Evolutionary conservation across 2,797 vertebrate species (phyloP).

Genomic region (Nyctalus aviator): DNA sequence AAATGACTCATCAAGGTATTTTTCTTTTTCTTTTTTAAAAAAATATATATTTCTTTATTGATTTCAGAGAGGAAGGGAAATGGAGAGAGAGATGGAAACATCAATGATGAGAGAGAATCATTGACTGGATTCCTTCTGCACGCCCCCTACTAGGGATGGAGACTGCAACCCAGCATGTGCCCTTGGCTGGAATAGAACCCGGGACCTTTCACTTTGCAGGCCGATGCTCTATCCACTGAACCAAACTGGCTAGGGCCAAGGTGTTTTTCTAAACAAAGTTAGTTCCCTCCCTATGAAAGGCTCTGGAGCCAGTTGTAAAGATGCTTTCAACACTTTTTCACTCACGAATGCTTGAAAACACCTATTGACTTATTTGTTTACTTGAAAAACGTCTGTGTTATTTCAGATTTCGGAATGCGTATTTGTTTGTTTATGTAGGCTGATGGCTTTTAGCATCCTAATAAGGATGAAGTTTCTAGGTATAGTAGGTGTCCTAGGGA

Average conservation of each 20-base stretch:
- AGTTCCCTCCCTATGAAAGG: background rate
- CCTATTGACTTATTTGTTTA: background rate
- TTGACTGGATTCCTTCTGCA: no score
- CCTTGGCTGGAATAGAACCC: no score
- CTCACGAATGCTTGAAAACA: background rate
- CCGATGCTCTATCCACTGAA: no score
- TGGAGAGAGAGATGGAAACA: no score
- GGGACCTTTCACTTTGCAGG: no score
- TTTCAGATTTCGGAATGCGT: background rate
- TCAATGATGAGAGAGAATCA: no score
- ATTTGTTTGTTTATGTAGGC: background rate
- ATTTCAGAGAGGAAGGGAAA: no score
- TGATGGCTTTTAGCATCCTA: background rate
- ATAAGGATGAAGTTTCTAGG: background rate
- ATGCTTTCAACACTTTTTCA: background rate
- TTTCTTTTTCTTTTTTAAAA: background rate
- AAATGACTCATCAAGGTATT: background rate
- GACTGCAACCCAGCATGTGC: no score
- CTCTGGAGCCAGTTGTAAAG: background rate
- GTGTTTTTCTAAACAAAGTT: constrained; percentile 18
- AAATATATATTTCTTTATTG: no score
- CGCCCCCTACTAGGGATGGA: no score
- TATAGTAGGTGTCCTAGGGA: background rate
- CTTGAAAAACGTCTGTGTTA: background rate
- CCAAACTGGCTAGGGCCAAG: background rate